Evolutionary conservation across 2,888 invertebrate genomes (phyloP).

Genomic region (Merodon equestris): DNA sequence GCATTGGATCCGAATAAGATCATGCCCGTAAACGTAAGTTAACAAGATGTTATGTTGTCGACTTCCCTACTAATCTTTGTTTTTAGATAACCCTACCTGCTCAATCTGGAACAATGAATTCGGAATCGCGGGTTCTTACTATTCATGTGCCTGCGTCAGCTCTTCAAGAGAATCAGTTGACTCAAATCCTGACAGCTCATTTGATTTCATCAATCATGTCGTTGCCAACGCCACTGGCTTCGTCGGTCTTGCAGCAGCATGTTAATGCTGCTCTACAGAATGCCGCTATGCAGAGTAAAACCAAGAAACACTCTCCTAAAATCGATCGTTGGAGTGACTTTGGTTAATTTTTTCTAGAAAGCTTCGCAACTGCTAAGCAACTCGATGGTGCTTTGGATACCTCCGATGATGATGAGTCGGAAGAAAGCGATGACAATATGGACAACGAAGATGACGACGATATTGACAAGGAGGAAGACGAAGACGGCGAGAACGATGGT

Average conservation of each 20-base stretch:
- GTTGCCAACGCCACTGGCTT: slow-evolving; percentile 89
- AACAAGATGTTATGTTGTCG: slow-evolving; percentile 55
- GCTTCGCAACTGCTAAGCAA: slow-evolving; percentile 78
- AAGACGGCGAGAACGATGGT: slow-evolving; percentile 83
- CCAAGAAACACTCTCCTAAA: background rate
- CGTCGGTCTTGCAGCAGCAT: slow-evolving; percentile 91
- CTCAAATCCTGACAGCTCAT: slow-evolving; percentile 89
- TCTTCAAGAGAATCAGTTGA: slow-evolving; percentile 85
- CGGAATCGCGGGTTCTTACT: slow-evolving; percentile 87
- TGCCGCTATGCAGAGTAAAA: slow-evolving; percentile 79
- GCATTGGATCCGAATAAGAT: slow-evolving; percentile 80
- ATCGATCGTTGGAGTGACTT: background rate
- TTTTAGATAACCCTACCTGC: slow-evolving; percentile 89
- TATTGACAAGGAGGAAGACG: slow-evolving; percentile 83
- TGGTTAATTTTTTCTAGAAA: slow-evolving; percentile 71
- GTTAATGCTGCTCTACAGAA: slow-evolving; percentile 88
- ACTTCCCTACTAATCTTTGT: background rate
- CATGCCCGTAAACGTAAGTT: slow-evolving; percentile 81
- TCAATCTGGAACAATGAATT: slow-evolving; percentile 85
- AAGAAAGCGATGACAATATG: slow-evolving; percentile 86
- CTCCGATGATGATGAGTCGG: slow-evolving; percentile 88
- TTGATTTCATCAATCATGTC: slow-evolving; percentile 94
- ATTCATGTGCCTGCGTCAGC: slow-evolving; percentile 94
- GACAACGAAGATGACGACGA: slow-evolving; percentile 89
- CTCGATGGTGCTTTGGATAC: slow-evolving; percentile 85